Conservation (phyloP, 2,113 vertebrate species). For the Thunnus maccoyii region DNA sequence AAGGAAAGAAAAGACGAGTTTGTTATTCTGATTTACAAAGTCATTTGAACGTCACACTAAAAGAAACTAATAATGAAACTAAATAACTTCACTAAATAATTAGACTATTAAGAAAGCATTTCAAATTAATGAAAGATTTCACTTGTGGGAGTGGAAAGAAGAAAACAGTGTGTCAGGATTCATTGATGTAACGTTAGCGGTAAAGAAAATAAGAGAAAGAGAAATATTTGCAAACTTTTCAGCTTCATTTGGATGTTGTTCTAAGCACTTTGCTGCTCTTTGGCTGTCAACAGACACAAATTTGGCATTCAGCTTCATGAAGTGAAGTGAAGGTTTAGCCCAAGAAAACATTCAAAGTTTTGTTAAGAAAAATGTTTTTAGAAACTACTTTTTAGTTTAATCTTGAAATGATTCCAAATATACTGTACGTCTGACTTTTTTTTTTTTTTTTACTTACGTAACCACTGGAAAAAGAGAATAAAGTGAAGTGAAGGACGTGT, state of each 20-base stretch:
- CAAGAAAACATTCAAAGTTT: conserved; percentile 37
- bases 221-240: conserved; percentile 34
- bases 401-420: conserved; percentile 21
- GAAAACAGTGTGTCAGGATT: background rate
- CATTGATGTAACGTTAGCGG: conserved; percentile 1
- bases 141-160: background rate
- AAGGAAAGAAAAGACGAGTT: too few relatives aligned
- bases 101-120: too few relatives aligned
- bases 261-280: conserved; percentile 14
- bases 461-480: conserved; percentile 27
- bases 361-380: conserved; percentile 34
- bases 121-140: too few relatives aligned
- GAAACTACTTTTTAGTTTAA: conserved; percentile 36
- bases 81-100: too few relatives aligned
- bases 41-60: too few relatives aligned
- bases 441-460: conserved; percentile 15
- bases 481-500: conserved; percentile 38
- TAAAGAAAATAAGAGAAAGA: background rate
- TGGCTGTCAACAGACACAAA: conserved; percentile 15
- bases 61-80: too few relatives aligned
- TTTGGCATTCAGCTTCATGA: conserved; percentile 23
- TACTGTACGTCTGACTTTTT: background rate
- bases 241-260: conserved; percentile 4
- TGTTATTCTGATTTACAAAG: too few relatives aligned
- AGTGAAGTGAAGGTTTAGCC: conserved; percentile 19